These are phyloP conservation scores for Andrena camellia DNA, from an alignment of 2,888 invertebrate species.

Conservation along the genomic window DNA sequence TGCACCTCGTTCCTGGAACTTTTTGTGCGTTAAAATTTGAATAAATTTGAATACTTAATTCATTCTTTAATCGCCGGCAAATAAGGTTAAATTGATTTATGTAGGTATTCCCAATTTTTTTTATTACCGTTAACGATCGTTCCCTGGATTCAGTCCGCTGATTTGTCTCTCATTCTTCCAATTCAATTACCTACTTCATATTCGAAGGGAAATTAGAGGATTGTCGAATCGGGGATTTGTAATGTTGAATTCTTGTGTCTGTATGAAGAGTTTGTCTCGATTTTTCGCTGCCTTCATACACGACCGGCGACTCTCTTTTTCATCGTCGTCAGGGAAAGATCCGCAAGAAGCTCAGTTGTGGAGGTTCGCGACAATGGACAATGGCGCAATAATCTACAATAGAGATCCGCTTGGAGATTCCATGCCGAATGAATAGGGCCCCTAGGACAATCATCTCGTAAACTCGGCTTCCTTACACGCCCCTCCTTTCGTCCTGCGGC, in stretches of 20 bases:
- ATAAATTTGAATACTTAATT: too few relatives aligned
- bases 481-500: constrained; percentile 46
- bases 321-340: constrained; percentile 51
- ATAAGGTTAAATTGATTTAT: too few relatives aligned
- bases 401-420: constrained; percentile 80
- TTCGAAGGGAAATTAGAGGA: neutral
- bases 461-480: constrained; percentile 75
- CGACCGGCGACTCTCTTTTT: constrained; percentile 48
- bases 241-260: neutral
- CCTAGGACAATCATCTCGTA: constrained; percentile 81
- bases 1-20: neutral
- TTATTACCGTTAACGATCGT: too few relatives aligned
- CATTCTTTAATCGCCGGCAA: too few relatives aligned
- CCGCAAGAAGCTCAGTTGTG: constrained; percentile 54
- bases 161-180: neutral
- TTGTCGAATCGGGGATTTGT: neutral
- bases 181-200: neutral
- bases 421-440: constrained; percentile 78
- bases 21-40: too few relatives aligned
- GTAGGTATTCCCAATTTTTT: too few relatives aligned
- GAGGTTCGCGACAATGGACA: constrained; percentile 78
- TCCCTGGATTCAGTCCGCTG: too few relatives aligned
- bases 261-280: neutral
- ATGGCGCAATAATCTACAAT: constrained; percentile 81
- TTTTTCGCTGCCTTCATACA: constrained; percentile 28